Conservation (phyloP, 2,888 invertebrate species). For the Gastrophysa polygoni region DNA sequence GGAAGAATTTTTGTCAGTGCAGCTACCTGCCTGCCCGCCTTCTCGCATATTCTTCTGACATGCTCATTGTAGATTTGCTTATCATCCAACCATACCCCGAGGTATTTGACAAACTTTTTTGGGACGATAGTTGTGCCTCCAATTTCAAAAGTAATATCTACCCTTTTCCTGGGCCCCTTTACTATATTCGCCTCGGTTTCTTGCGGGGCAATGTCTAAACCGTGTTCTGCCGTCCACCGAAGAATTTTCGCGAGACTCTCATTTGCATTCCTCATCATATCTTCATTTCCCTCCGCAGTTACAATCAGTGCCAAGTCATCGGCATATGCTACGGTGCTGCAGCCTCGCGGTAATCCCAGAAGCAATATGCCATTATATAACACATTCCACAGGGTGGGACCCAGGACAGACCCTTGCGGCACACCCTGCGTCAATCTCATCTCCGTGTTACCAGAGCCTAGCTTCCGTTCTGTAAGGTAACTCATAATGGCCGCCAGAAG, state of each 20-base stretch:
- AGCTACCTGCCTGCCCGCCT: neutral
- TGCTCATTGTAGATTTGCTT: neutral
- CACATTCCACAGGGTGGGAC: no score
- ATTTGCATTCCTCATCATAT: neutral
- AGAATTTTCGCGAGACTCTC: neutral
- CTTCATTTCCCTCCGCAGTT: no score
- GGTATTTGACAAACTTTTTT: neutral
- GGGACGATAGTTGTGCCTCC: neutral
- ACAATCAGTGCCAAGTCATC: no score
- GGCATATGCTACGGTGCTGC: no score
- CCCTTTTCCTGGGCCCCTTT: neutral
- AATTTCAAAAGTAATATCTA: neutral
- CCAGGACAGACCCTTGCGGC: no score
- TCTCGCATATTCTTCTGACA: neutral
- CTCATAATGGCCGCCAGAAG: no score
- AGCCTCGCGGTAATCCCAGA: no score
- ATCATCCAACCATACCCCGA: constrained; percentile 5
- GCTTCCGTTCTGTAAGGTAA: no score
- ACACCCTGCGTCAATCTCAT: no score
- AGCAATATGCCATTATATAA: no score
- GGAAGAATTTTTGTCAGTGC: constrained; percentile 2
- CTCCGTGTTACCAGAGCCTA: no score
- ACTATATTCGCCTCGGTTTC: neutral
- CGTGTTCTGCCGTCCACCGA: neutral
- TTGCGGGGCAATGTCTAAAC: neutral